These are phyloP conservation scores for Anthopleura xanthogrammica DNA, from an alignment of 92 coral and sea anemone species.

Conservation along the genomic window DNA sequence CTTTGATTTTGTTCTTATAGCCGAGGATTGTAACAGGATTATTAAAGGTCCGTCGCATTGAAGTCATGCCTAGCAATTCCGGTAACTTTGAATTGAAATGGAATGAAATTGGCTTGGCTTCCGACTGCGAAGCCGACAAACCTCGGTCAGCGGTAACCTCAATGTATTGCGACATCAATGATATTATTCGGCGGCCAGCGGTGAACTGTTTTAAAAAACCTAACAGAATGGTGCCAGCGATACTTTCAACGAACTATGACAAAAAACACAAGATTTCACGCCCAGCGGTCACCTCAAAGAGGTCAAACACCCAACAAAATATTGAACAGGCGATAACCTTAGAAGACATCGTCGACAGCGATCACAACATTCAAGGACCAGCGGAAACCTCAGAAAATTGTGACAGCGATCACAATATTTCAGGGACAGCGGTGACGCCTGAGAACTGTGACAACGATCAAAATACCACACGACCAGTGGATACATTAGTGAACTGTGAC, in stretches of 20 bases:
- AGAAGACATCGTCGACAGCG: neutral
- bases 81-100: neutral
- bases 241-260: neutral
- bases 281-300: conserved; percentile 14
- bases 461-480: neutral
- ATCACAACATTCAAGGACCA: conserved; percentile 8
- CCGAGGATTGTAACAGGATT: neutral
- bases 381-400: conserved; percentile 5
- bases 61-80: neutral
- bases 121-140: neutral
- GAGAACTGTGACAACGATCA: neutral
- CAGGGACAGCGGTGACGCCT: neutral
- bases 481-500: neutral
- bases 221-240: conserved; percentile 5
- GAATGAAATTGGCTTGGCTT: neutral
- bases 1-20: neutral
- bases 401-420: neutral
- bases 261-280: neutral
- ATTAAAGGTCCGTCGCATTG: neutral
- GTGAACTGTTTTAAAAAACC: neutral
- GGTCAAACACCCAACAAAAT: neutral
- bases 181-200: conserved; percentile 13
- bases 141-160: conserved; percentile 26
- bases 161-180: neutral
- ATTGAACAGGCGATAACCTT: neutral